Evolutionary conservation across 1,140 invertebrate species (phyloP).

Genomic region (Sipha flava): DNA sequence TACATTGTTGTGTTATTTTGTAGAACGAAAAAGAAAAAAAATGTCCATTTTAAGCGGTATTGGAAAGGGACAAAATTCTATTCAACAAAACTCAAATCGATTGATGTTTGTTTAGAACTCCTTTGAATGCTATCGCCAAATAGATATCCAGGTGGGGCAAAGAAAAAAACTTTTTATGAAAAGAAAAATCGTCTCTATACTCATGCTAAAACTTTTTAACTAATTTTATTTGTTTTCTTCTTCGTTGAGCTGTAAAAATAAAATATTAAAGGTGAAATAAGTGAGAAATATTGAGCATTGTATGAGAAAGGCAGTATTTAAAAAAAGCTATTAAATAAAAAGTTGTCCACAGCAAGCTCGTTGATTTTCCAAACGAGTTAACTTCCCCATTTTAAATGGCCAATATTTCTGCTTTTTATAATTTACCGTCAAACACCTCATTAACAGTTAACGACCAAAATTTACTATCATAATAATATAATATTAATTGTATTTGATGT

Average conservation of each 20-base stretch:
- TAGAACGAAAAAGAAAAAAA: too few relatives aligned
- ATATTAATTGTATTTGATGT: background rate
- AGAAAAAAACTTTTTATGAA: background rate
- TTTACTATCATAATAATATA: background rate
- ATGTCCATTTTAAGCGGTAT: background rate
- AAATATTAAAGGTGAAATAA: conserved; percentile 24
- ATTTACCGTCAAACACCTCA: background rate
- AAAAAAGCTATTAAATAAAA: conserved; percentile 27
- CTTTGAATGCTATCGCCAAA: background rate
- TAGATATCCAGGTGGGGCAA: background rate
- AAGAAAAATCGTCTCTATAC: background rate
- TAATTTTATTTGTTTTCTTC: background rate
- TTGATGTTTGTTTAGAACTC: background rate
- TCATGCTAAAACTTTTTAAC: background rate
- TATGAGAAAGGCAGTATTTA: background rate
- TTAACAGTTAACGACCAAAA: background rate
- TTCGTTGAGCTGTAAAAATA: background rate
- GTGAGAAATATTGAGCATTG: background rate
- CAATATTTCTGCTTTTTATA: background rate
- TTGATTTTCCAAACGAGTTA: conserved; percentile 18
- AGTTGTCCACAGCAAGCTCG: background rate
- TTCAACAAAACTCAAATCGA: background rate
- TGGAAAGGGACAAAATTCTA: background rate
- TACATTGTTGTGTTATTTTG: too few relatives aligned
- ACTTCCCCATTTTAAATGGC: background rate